These are phyloP conservation scores for Vimba vimba DNA, from an alignment of 2,113 vertebrate species.

Conservation along the genomic window DNA sequence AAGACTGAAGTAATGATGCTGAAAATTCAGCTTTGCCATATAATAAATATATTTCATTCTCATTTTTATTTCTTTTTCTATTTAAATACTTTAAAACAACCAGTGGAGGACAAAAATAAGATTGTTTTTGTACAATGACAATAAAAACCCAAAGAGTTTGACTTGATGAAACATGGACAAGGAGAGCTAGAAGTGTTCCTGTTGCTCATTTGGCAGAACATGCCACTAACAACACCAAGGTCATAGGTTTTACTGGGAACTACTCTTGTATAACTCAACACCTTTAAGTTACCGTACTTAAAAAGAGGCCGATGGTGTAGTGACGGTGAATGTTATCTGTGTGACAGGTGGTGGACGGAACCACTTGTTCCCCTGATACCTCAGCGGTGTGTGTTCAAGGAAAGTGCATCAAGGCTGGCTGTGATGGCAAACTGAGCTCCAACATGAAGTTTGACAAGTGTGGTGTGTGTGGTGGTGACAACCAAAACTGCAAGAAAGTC, in stretches of 20 bases:
- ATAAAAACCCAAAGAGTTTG: background rate
- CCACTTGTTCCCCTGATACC: conserved; percentile 91
- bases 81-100: background rate
- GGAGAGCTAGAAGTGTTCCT: background rate
- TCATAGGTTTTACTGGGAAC: background rate
- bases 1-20: background rate
- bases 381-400: conserved; percentile 95
- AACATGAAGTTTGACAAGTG: conserved; percentile 96
- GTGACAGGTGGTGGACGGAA: conserved; percentile 92
- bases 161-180: background rate
- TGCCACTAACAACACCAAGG: background rate
- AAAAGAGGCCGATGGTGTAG: background rate
- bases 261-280: conserved; percentile 27
- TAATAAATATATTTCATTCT: background rate
- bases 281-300: background rate
- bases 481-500: conserved; percentile 93
- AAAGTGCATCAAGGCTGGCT: conserved; percentile 96
- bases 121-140: background rate
- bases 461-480: conserved; percentile 93
- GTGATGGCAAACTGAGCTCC: conserved; percentile 90
- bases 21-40: background rate
- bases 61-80: background rate
- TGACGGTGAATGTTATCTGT: conserved; percentile 26
- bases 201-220: background rate
- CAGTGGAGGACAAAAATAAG: background rate